Conservation (phyloP, 2,797 vertebrate genomes). For the Oreochromis mossambicus region DNA sequence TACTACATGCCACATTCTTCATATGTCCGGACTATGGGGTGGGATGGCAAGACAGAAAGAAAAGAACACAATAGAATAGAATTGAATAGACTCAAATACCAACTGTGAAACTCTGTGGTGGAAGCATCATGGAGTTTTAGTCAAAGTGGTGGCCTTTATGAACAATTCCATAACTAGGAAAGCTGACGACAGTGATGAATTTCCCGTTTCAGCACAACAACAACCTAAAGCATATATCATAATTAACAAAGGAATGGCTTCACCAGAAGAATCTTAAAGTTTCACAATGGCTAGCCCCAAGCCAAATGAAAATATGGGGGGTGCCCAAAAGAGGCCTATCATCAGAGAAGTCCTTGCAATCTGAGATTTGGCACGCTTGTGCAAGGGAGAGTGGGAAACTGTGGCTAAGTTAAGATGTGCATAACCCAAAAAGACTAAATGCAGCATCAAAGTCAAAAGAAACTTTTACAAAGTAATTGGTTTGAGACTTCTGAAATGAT, state of each 20-base stretch:
- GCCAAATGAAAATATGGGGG: background rate
- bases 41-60: background rate
- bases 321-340: background rate
- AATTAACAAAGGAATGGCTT: background rate
- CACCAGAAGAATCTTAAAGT: background rate
- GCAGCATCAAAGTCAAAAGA: background rate
- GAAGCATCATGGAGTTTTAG: background rate
- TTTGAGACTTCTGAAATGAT: background rate
- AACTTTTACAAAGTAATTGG: background rate
- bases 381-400: background rate
- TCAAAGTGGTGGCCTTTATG: background rate
- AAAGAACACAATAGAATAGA: background rate
- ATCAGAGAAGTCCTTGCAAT: background rate
- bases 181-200: background rate
- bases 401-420: background rate
- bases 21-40: background rate
- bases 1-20: background rate
- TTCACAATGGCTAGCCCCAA: background rate
- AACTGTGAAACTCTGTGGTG: background rate
- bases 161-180: background rate
- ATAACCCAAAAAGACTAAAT: background rate
- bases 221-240: background rate
- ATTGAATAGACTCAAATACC: background rate
- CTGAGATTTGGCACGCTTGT: background rate
- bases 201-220: background rate